Percentiles rank a stretch among this genome's conserved stretches.
Conservation (phyloP, 2,888 invertebrate genomes). For the Ectemnius lituratus region DNA sequence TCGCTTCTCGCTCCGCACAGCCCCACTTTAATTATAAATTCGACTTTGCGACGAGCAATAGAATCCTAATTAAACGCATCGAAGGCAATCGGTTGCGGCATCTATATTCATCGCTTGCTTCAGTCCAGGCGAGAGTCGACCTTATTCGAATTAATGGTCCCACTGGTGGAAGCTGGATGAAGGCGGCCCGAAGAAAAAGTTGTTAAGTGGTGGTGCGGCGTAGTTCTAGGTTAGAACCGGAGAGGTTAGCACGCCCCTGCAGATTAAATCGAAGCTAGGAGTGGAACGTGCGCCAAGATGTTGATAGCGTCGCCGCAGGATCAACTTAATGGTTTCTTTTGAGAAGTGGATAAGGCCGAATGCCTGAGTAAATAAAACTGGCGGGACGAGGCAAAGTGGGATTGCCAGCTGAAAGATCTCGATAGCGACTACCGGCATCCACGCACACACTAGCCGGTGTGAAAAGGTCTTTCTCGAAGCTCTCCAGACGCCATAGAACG, state of each 20-base stretch:
- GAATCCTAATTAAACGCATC: background rate
- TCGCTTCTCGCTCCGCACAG: no score
- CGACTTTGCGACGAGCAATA: background rate
- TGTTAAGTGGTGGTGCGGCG: slow-evolving; percentile 45
- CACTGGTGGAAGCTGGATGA: slow-evolving; percentile 21
- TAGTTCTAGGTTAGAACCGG: slow-evolving; percentile 45
- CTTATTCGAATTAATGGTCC: slow-evolving; percentile 42
- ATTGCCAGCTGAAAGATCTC: slow-evolving; percentile 50
- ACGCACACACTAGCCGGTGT: background rate
- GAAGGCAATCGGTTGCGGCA: background rate
- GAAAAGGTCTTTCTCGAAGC: background rate
- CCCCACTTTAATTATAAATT: no score
- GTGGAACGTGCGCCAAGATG: slow-evolving; percentile 34
- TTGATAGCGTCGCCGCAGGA: slow-evolving; percentile 41
- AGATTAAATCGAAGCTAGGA: slow-evolving; percentile 49
- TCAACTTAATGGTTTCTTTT: slow-evolving; percentile 33
- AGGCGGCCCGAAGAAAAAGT: slow-evolving; percentile 30
- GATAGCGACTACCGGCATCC: slow-evolving; percentile 12
- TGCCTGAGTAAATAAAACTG: background rate
- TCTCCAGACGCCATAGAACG: no score
- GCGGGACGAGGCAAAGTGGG: slow-evolving; percentile 29
- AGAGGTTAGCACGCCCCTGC: slow-evolving; percentile 31
- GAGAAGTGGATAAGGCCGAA: slow-evolving; percentile 25
- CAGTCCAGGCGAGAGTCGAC: background rate
- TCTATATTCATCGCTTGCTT: background rate